Conservation (phyloP, 1,140 invertebrate genomes). For the Papilio polytes region DNA sequence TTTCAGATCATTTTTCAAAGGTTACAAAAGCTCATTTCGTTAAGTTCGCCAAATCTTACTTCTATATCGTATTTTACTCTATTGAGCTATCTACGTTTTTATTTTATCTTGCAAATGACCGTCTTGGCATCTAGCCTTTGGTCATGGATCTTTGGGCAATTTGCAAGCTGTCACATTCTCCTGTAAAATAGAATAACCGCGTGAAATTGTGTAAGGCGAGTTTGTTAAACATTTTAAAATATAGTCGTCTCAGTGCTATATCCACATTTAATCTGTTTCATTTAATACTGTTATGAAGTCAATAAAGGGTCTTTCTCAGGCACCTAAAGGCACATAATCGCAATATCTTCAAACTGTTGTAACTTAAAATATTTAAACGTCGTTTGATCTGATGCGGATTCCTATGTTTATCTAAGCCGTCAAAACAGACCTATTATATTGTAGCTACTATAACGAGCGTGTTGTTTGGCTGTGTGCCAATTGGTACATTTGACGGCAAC, state of each 20-base stretch:
- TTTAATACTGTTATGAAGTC: not conserved
- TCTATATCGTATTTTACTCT: not conserved
- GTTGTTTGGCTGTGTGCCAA: conserved; percentile 69
- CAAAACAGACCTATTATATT: conserved; percentile 20
- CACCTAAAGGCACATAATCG: no score
- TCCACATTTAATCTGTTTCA: not conserved
- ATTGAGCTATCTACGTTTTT: not conserved
- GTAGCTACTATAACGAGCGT: conserved; percentile 38
- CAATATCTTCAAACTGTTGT: not conserved
- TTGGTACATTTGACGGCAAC: conserved; percentile 73
- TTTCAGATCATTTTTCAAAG: no score
- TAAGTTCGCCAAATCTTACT: no score
- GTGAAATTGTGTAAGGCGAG: conserved; percentile 47
- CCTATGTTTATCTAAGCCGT: conserved; percentile 23
- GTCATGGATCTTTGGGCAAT: conserved; percentile 49
- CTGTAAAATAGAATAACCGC: not conserved
- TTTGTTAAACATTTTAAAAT: conserved; percentile 59
- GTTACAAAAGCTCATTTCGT: no score
- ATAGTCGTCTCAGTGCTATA: not conserved
- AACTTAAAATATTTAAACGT: not conserved
- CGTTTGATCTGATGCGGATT: conserved; percentile 7
- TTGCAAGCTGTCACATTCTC: conserved; percentile 65
- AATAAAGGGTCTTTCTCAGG: not conserved
- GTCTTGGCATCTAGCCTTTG: conserved; percentile 31
- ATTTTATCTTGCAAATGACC: conserved; percentile 36